phyloP scores from a whole-genome alignment of 2,888 invertebrate species.

The Agrochola litura region DNA sequence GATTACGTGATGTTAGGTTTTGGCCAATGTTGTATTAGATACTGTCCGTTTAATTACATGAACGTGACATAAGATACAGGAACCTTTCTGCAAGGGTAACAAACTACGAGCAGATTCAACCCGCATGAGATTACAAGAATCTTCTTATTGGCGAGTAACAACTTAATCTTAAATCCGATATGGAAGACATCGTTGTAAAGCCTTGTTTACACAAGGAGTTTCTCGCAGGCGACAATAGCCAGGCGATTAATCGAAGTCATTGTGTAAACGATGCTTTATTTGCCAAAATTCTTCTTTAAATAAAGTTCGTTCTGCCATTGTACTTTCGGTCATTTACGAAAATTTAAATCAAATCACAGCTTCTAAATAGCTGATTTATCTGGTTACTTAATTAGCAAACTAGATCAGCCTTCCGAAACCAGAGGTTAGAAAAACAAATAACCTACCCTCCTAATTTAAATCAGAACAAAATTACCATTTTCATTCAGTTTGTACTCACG shows the following conservation, averaged over 20 bases:
- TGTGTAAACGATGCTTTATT: not conserved
- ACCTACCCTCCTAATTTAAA: constrained; percentile 14
- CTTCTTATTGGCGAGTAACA: not conserved
- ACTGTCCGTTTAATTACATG: not conserved
- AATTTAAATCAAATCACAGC: not conserved
- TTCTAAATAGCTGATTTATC: not conserved
- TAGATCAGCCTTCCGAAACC: not conserved
- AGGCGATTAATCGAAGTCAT: not conserved
- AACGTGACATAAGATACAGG: not conserved
- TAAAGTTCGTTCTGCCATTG: not conserved
- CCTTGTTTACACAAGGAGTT: not conserved
- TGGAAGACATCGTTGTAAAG: not conserved
- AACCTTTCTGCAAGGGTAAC: not conserved
- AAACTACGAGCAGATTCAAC: not conserved
- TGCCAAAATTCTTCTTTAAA: not conserved
- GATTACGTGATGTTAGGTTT: not conserved
- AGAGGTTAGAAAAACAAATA: constrained; percentile 10
- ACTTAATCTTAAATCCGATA: not conserved
- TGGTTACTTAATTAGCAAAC: not conserved
- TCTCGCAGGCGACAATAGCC: not conserved
- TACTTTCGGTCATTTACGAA: not conserved
- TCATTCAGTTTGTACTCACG: constrained; percentile 10
- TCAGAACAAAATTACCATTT: constrained; percentile 43
- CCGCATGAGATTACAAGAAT: constrained; percentile 2
- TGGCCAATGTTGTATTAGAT: not conserved